Conservation (phyloP, 2,888 invertebrate species). For the Dasysyrphus tricinctus region DNA sequence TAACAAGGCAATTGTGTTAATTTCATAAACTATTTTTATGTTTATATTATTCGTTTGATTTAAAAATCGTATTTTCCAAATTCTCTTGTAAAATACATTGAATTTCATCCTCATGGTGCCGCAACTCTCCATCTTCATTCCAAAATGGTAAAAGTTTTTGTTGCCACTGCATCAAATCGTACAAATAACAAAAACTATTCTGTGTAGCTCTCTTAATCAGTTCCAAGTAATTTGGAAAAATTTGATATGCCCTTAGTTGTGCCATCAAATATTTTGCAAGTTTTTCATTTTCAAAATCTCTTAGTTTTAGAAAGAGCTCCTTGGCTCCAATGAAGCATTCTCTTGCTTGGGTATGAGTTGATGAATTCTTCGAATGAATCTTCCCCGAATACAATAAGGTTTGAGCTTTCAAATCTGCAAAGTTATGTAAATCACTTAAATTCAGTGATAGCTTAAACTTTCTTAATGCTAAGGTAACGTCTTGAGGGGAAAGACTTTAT, state of each 20-base stretch:
- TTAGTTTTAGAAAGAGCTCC: constrained; percentile 22
- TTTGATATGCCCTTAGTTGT: constrained; percentile 53
- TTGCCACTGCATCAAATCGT: constrained; percentile 61
- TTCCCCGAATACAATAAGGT: constrained; percentile 59
- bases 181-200: constrained; percentile 50
- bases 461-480: constrained; percentile 22
- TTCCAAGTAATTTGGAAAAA: constrained; percentile 60
- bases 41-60: neutral
- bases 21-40: too few relatives aligned
- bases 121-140: constrained; percentile 36
- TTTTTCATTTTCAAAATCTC: constrained; percentile 60
- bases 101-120: neutral
- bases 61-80: neutral
- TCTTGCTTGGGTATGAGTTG: constrained; percentile 32
- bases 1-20: too few relatives aligned
- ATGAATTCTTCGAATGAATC: constrained; percentile 42
- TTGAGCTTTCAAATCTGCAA: constrained; percentile 39
- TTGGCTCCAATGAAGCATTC: constrained; percentile 55
- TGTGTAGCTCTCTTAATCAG: constrained; percentile 40
- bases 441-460: constrained; percentile 55
- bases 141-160: constrained; percentile 61
- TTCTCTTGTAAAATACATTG: constrained; percentile 47
- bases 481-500: constrained; percentile 24
- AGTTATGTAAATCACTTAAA: constrained; percentile 46
- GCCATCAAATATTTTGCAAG: constrained; percentile 59